phyloP scores from a whole-genome alignment of 2,888 invertebrate species.

The Torymus auratus region DNA sequence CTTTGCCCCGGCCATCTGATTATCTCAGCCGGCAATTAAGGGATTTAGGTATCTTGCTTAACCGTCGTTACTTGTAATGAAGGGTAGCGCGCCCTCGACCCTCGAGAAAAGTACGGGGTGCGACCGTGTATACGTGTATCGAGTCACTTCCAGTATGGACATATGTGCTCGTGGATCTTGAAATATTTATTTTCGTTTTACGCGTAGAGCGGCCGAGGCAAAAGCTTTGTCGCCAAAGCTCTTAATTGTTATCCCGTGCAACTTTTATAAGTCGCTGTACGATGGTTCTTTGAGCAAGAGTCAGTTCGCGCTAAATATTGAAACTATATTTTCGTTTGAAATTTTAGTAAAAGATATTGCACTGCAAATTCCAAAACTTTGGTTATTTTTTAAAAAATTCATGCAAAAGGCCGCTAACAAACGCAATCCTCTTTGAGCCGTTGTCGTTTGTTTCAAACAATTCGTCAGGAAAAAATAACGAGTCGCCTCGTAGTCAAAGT shows the following conservation, averaged over 20 bases:
- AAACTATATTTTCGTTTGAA: too few species aligned
- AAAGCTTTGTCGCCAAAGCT: constrained; percentile 1
- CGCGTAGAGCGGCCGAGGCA: not conserved
- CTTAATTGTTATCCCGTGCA: not conserved
- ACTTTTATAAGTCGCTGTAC: constrained; percentile 14
- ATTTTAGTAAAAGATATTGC: too few species aligned
- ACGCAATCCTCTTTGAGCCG: too few species aligned
- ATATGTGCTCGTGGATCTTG: not conserved
- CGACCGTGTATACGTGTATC: not conserved
- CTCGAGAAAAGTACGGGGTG: not conserved
- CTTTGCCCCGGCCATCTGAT: constrained; percentile 39
- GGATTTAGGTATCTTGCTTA: constrained; percentile 44
- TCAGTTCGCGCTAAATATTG: too few species aligned
- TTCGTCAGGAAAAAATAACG: too few species aligned
- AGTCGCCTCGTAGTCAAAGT: too few species aligned
- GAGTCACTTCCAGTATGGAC: not conserved
- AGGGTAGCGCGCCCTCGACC: constrained; percentile 4
- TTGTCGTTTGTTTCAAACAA: too few species aligned
- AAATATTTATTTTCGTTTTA: constrained; percentile 38
- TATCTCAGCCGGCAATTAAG: constrained; percentile 50
- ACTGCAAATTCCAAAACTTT: too few species aligned
- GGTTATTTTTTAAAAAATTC: too few species aligned
- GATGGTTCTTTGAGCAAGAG: too few species aligned
- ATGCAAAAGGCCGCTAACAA: too few species aligned
- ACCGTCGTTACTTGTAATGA: constrained; percentile 7